Evolutionary conservation across 2,113 vertebrate species (phyloP), one percentile per base, ranked within the genome.

Genomic region (Prunella himalayana): DNA sequence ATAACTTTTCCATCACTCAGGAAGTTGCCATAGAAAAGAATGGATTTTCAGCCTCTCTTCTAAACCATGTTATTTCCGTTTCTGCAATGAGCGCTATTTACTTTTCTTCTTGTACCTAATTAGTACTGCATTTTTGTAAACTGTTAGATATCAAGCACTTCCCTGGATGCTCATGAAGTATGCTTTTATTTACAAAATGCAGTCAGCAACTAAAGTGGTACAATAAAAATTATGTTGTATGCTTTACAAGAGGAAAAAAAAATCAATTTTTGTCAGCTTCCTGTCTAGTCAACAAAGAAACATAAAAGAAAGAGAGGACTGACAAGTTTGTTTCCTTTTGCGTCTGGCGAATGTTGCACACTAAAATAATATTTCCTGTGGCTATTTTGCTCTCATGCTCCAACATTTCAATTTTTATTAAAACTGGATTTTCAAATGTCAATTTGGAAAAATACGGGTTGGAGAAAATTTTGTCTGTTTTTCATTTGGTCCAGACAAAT

Each of bases 251-350:
- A 80, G 82, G 75, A 77, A 82, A 94, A 82, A 94, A 91, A 86
- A 84, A 82, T 80, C 39, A 75, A 8, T 75, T 96, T 96, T 86
- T 95, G 88, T 91, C 79, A 88, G 73, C 75, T 97, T 98, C 97
- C 97, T 96, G 96, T 97, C 98, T 97, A 96, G 97, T 96, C 96
- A 92, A 91, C 94, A 96, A 93, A 97, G 86, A 83, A 83, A 61
- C 92, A 90, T 81, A 87, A 92, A 96, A 96, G 85, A 89, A 88
- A 87, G 57, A 83, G 91, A 82, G 79, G 90, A 97, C 89, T 94
- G 90, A 92, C 96, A 90, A 83, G 86, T 90, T 94, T 69, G 79
- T 93, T 96, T 97, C 95, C 96, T 94, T 97, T 92, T 90, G 53
- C 45, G 19, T 84, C 82, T 94, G 91, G 86, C 90, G 39, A 95